Base-by-base conservation (phyloP, 2,797 vertebrate genomes). In the Lagorchestes hirsutus region DNA sequence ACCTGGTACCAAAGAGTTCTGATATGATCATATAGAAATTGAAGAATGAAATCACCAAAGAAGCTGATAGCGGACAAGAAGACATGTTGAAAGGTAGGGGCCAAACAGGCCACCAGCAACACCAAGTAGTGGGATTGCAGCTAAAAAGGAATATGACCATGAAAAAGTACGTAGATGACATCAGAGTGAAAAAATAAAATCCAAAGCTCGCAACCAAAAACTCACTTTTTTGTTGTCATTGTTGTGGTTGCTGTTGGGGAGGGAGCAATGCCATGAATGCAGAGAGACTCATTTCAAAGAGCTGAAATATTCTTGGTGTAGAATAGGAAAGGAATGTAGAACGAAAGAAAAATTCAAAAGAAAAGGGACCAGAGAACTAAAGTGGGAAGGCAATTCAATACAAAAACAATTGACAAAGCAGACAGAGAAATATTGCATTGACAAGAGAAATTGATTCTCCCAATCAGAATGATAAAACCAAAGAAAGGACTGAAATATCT, bases 161-260 rank as follows among this genome's bases (percentile, higher is more conserved):
- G 93, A 96, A 92, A 98, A 98, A 97, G 97, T 59, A n/a, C 82
- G 96, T 96, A 96, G 98, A 97, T 95, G 94, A 97, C 52, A 5
- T 92, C 50, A 94, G 91, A 98, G 92, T 50, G 67, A 93, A 87
- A 97, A 95, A 97, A 96, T 31, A 92, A 97, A 98, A 97, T 96
- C 96, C 58, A 97, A 97, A 98, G 98, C 97, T 98, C 94, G 87
- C 96, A 95, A 98, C 93, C 94, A 98, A 96, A 97, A 93, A 96
- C 90, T 91, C 94, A 22, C 40, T 29, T 58, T 62, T 74, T 74
- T 74, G 18, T 40, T 74, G n/a, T 74, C 16, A 40, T 40, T 74
- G 16, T 74, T 74, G 16, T 40, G 14, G n/a, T 74, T 74, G 67
- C n/a, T n/a, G 55, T 0, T 92, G 93, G 94, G 97, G 96, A 8